Evolutionary conservation across 2,113 vertebrate species (phyloP).

Genomic region (Hippocampus barbouri): DNA sequence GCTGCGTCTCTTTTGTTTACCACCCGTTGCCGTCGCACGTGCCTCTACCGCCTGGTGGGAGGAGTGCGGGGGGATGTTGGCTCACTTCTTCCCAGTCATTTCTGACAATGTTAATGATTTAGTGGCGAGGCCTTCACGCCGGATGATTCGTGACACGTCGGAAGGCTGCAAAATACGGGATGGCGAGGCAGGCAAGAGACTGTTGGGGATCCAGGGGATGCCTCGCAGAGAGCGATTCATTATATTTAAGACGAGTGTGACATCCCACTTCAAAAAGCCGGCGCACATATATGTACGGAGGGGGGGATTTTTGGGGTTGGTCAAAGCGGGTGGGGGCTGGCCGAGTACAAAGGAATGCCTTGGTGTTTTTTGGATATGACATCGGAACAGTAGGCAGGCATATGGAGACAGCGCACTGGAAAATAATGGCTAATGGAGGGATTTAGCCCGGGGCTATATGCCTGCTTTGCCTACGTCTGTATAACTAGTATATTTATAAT

Average conservation of each 20-base stretch:
- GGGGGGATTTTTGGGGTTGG: slow-evolving; percentile 76
- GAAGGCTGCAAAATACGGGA: slow-evolving; percentile 80
- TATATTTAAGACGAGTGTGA: slow-evolving; percentile 99
- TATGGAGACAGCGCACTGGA: slow-evolving; percentile 95
- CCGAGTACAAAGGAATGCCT: slow-evolving; percentile 95
- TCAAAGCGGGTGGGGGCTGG: slow-evolving; percentile 87
- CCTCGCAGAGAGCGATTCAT: slow-evolving; percentile 99
- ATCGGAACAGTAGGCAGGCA: slow-evolving; percentile 93
- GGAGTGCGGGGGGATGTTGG: background rate
- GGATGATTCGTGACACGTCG: slow-evolving; percentile 98
- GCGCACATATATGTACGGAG: slow-evolving; percentile 93
- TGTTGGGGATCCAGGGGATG: slow-evolving; percentile 94
- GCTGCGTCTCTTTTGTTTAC: slow-evolving; percentile 70
- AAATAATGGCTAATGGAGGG: slow-evolving; percentile 99
- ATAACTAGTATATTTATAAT: slow-evolving; percentile 99
- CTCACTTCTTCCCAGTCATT: slow-evolving; percentile 66
- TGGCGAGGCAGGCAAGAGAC: slow-evolving; percentile 84
- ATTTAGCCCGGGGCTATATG: slow-evolving; percentile 97
- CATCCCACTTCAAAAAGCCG: slow-evolving; percentile 97
- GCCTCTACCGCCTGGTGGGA: slow-evolving; percentile 45
- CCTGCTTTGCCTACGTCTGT: slow-evolving; percentile 99
- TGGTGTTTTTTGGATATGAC: slow-evolving; percentile 88
- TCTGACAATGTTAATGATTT: slow-evolving; percentile 99
- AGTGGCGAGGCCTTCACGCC: slow-evolving; percentile 85
- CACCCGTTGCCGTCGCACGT: slow-evolving; percentile 62